These are phyloP conservation scores for Micronycteris hirsuta DNA, from an alignment of 2,113 vertebrate species.

Conservation along the genomic window DNA sequence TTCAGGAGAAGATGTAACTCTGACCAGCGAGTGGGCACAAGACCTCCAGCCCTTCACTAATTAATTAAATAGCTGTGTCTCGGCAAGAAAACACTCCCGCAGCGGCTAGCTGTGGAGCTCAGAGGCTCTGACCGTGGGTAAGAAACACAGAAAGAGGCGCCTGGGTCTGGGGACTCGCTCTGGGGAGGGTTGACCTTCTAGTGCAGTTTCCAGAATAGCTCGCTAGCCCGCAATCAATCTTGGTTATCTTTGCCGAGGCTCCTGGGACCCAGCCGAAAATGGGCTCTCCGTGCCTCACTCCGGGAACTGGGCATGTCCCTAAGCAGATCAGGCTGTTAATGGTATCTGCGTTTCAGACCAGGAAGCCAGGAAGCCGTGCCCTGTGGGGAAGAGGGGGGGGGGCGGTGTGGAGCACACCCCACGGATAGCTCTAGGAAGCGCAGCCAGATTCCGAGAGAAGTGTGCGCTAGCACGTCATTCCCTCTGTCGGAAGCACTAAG, in stretches of 20 bases:
- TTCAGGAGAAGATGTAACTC: conserved; percentile 19
- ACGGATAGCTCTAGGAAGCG: rapidly evolving
- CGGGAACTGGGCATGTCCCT: background rate
- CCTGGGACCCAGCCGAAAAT: background rate
- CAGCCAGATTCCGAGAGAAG: rapidly evolving
- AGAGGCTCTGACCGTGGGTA: background rate
- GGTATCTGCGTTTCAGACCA: background rate
- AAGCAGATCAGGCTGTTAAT: too few species aligned
- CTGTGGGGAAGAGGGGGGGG: too few species aligned
- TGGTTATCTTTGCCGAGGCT: background rate
- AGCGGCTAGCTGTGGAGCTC: rapidly evolving
- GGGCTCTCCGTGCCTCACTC: background rate
- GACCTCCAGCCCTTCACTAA: conserved; percentile 17
- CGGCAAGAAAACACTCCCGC: background rate
- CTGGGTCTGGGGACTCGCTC: background rate
- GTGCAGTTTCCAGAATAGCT: background rate
- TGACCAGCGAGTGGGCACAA: background rate
- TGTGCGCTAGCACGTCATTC: rapidly evolving
- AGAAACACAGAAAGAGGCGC: background rate
- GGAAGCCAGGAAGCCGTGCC: background rate
- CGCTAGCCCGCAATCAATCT: background rate
- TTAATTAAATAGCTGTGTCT: background rate
- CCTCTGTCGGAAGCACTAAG: too few species aligned
- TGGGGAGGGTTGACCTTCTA: background rate
- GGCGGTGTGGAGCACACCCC: rapidly evolving